A percentile compares a stretch with the other conserved stretches of the same genome.
These are phyloP conservation scores for Parnassius glacialis DNA, from an alignment of 2,888 invertebrate genomes.

Conservation along the genomic window DNA sequence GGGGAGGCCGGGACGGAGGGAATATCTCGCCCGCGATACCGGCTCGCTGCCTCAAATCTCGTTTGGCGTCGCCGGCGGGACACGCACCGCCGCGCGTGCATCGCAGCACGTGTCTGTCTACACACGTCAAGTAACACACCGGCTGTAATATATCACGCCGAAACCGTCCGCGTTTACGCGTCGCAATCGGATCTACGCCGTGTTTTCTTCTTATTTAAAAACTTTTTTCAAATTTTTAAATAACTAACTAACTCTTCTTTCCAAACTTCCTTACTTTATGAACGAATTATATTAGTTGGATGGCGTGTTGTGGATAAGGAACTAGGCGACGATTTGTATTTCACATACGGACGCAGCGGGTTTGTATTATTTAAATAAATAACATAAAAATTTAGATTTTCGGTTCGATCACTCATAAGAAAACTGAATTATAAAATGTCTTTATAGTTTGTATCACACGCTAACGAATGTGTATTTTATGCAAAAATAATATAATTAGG, in stretches of 20 bases:
- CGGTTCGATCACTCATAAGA: not conserved
- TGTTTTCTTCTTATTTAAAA: not conserved
- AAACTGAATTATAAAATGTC: not conserved
- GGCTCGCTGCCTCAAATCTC: constrained; percentile 53
- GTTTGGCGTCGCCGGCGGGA: constrained; percentile 61
- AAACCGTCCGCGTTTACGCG: constrained; percentile 23
- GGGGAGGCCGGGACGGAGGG: constrained; percentile 54
- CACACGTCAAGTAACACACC: constrained; percentile 16
- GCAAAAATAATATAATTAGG: too few relatives aligned
- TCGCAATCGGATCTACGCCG: constrained; percentile 6
- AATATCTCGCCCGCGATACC: constrained; percentile 45
- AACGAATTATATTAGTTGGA: constrained; percentile 41
- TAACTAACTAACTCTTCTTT: not conserved
- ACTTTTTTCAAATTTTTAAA: not conserved
- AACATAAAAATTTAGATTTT: not conserved
- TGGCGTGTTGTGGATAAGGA: constrained; percentile 63
- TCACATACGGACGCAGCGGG: constrained; percentile 65
- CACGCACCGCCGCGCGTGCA: constrained; percentile 51
- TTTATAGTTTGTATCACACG: not conserved
- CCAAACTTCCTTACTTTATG: not conserved
- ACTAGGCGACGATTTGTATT: constrained; percentile 68
- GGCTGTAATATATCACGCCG: constrained; percentile 4
- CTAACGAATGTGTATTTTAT: not conserved
- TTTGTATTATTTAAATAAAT: constrained; percentile 53
- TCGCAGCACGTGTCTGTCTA: constrained; percentile 37